Evolutionary conservation across 1,140 invertebrate genomes (phyloP).

Genomic region (Drosophila albomicans): DNA sequence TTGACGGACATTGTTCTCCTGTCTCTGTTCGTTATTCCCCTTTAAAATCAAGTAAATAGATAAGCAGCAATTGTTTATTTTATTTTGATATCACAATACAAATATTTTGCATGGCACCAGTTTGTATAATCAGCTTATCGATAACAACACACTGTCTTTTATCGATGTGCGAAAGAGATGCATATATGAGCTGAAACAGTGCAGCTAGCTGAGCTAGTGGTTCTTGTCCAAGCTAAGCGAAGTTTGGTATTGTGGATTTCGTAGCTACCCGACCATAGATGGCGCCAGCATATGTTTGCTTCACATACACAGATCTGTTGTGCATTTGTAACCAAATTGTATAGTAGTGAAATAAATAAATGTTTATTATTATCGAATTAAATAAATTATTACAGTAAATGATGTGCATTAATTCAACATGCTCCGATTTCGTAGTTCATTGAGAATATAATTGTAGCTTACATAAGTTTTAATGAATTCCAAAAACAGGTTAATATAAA

Average conservation of each 20-base stretch:
- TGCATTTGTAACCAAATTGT: too few species aligned
- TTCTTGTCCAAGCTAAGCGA: conserved; percentile 20
- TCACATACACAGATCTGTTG: too few species aligned
- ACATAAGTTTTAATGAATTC: not conserved
- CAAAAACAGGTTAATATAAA: not conserved
- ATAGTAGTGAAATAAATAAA: too few species aligned
- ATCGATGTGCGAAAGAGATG: conserved; percentile 19
- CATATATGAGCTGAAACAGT: not conserved
- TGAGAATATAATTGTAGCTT: too few species aligned
- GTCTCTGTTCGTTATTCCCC: not conserved
- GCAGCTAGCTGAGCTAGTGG: not conserved
- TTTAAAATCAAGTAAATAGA: not conserved
- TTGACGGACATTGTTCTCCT: not conserved
- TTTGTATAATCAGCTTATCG: conserved; percentile 14
- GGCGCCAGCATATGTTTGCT: conserved; percentile 13
- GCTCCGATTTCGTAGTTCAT: too few species aligned
- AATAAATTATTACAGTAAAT: too few species aligned
- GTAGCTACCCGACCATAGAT: conserved; percentile 16
- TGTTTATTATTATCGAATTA: too few species aligned
- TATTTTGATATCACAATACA: not conserved
- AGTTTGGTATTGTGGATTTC: not conserved
- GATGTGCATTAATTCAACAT: too few species aligned
- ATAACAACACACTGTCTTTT: not conserved
- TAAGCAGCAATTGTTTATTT: not conserved
- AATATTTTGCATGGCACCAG: not conserved